phyloP scores from a whole-genome alignment of 2,888 invertebrate species.

The Andrena dorsata region DNA sequence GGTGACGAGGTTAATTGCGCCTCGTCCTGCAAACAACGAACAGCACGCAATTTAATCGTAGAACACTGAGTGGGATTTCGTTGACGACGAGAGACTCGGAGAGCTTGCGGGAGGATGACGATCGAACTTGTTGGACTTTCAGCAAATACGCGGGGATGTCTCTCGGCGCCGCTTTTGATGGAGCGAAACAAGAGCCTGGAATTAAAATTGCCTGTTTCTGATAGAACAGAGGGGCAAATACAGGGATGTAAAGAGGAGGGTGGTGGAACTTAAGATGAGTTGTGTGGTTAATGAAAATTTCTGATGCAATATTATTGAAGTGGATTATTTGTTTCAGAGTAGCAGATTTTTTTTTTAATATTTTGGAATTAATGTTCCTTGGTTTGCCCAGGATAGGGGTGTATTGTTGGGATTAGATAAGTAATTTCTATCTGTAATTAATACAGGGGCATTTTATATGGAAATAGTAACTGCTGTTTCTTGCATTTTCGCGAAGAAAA shows the following conservation, averaged over 20 bases:
- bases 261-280: too few relatives aligned
- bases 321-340: too few relatives aligned
- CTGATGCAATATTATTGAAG: too few relatives aligned
- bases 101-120: background rate
- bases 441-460: background rate
- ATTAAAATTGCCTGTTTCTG: background rate
- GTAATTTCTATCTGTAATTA: background rate
- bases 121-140: background rate
- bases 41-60: conserved; percentile 22
- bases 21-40: conserved; percentile 39
- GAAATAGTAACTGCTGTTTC: too few relatives aligned
- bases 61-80: conserved; percentile 11
- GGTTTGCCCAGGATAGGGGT: background rate
- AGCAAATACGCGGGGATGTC: background rate
- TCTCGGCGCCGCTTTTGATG: background rate
- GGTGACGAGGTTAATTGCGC: conserved; percentile 46
- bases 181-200: background rate
- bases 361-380: too few relatives aligned
- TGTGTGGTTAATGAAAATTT: too few relatives aligned
- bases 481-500: background rate
- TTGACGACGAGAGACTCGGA: conserved; percentile 9
- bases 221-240: too few relatives aligned
- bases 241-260: too few relatives aligned
- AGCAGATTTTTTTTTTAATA: too few relatives aligned
- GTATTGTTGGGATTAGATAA: background rate